Evolutionary conservation across 2,888 invertebrate genomes (phyloP), one percentile per base, ranked within the genome.

Genomic region (Patella depressa): DNA sequence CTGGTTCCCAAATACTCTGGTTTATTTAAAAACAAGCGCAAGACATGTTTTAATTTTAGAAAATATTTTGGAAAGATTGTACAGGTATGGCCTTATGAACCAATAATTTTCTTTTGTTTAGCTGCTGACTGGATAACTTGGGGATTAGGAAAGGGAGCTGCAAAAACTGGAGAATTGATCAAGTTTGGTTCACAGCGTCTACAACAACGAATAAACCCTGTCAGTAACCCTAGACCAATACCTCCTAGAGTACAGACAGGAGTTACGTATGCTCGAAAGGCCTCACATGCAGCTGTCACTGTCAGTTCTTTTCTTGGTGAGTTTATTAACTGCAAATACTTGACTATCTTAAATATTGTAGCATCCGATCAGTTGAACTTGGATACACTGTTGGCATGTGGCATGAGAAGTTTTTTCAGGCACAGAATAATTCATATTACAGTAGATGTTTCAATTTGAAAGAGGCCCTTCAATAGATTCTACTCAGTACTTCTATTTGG

Each of bases 281-380:
- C 95, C 14, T 94, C 95, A 1, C 93, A 94, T 79, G 94, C 93
- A 59, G 95, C 95, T 12, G 95, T 94, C 9, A 93, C 93, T 86
- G 94, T 95, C 76, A 95, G 95, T 14, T 94, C 94, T 74, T 95
- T 91, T 90, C 89, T 95, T 70, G 93, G 94, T 94, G 89, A 90
- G 92, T 86, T n/a, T 17, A 29, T 24, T 12, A 12, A 53, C 53
- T 3, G 34, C 5, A 5, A 45, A 45, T 45, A 45, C 34, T 45
- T 45, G 34, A 7, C 34, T 5, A 45, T 7, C 7, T 0, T 45
- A 45, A 45, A 45, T 45, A 45, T 45, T 45, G 5, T 45, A 45
- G 5, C 5, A 7, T 45, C 34, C 2, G 24, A 24, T 24, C 4
- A 45, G 34, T 24, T 4, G 70, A 29, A 5, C 19, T n/a, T 14